Conservation (phyloP, 1,140 invertebrate genomes). For the Listronotus oregonensis region DNA sequence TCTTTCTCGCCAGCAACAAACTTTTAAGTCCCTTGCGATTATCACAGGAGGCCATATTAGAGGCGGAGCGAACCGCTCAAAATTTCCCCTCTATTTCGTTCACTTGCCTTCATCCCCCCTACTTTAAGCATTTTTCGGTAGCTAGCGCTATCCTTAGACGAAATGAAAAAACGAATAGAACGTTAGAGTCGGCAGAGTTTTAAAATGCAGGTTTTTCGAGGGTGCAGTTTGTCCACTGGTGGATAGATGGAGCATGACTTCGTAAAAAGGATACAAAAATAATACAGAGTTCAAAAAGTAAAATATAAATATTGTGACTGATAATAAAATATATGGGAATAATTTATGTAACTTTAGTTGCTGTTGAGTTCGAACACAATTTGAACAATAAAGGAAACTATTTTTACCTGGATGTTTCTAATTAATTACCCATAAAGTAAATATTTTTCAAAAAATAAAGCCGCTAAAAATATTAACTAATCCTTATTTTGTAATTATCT, state of each 20-base stretch:
- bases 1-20: slow-evolving; percentile 31
- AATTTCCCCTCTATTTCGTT: slow-evolving; percentile 20
- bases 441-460: too few species aligned
- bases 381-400: too few species aligned
- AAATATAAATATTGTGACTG: too few species aligned
- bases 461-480: too few species aligned
- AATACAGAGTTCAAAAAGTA: too few species aligned
- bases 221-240: slow-evolving; percentile 5
- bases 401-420: too few species aligned
- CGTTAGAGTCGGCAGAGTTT: slow-evolving; percentile 11
- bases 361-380: too few species aligned
- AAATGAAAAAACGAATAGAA: slow-evolving; percentile 47
- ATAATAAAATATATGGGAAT: too few species aligned
- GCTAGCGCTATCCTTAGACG: slow-evolving; percentile 42
- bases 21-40: slow-evolving; percentile 47
- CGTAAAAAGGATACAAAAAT: neutral
- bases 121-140: slow-evolving; percentile 43
- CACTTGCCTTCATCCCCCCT: slow-evolving; percentile 27
- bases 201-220: slow-evolving; percentile 20
- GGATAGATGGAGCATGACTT: slow-evolving; percentile 18
- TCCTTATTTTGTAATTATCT: too few species aligned
- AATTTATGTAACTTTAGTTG: too few species aligned
- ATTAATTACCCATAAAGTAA: too few species aligned
- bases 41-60: slow-evolving; percentile 53
- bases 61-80: slow-evolving; percentile 43